Percentiles rank a stretch among this genome's conserved stretches.
Evolutionary conservation across 2,113 vertebrate species (phyloP).

Genomic region (Fukomys damarensis): DNA sequence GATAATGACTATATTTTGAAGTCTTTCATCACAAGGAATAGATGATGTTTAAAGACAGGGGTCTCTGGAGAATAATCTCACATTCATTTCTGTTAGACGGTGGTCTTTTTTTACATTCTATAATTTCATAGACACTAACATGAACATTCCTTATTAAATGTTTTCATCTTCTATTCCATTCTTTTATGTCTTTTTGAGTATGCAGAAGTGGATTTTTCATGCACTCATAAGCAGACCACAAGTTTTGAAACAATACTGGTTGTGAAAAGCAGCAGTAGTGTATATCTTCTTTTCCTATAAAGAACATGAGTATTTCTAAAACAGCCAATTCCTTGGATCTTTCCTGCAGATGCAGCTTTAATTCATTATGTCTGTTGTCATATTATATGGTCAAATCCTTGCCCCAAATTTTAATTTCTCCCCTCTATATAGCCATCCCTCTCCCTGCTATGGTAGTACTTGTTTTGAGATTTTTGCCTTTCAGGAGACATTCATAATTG

Average conservation of each 20-base stretch:
- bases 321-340: background rate
- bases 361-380: background rate
- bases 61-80: background rate
- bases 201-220: background rate
- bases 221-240: background rate
- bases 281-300: background rate
- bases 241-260: background rate
- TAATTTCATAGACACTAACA: background rate
- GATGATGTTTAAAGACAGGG: no score
- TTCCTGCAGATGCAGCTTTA: background rate
- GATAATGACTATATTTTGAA: background rate
- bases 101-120: background rate
- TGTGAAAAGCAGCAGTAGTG: background rate
- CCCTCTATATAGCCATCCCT: background rate
- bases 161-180: background rate
- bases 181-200: background rate
- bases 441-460: no score
- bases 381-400: background rate
- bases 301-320: background rate
- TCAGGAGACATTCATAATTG: background rate
- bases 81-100: background rate
- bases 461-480: background rate
- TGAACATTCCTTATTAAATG: background rate
- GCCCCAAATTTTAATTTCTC: background rate
- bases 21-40: background rate